Percentiles rank a stretch among this genome's conserved stretches.
These are phyloP conservation scores for Tarsius wallacei DNA, from an alignment of 2,797 vertebrate species.

Conservation along the genomic window DNA sequence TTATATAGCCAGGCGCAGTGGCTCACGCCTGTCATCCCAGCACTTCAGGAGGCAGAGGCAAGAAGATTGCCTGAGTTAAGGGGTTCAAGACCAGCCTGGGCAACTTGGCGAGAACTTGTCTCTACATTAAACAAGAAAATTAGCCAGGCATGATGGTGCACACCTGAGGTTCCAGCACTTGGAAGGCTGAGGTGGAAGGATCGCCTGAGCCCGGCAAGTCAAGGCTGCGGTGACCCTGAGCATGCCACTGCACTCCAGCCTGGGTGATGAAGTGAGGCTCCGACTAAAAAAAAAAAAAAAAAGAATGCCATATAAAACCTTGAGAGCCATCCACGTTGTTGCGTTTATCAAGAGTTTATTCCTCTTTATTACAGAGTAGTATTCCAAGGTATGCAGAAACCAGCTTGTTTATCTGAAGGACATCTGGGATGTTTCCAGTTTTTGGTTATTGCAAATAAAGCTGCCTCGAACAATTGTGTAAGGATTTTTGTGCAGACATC, in stretches of 20 bases:
- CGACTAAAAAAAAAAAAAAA: background rate
- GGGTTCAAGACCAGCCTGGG: background rate
- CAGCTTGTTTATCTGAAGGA: no score
- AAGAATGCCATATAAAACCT: no score
- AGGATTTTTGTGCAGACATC: no score
- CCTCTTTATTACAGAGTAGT: no score
- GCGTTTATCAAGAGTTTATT: no score
- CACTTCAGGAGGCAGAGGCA: background rate
- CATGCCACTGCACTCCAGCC: background rate
- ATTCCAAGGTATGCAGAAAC: no score
- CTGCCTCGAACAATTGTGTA: no score
- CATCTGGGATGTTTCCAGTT: no score
- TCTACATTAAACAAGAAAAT: background rate
- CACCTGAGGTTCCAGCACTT: background rate
- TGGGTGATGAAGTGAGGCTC: background rate
- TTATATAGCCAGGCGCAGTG: background rate
- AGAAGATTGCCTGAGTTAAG: background rate
- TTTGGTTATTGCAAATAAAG: no score
- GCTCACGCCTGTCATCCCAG: no score
- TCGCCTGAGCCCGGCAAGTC: background rate
- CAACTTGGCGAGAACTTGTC: background rate
- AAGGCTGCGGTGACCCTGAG: background rate
- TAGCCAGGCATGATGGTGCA: background rate
- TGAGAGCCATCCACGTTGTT: no score
- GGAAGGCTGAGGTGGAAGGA: background rate